A percentile compares a stretch with the other conserved stretches of the same genome.
These are phyloP conservation scores for Caenorhabditis briggsae DNA, from an alignment of 1,140 invertebrate species.

Conservation along the genomic window DNA sequence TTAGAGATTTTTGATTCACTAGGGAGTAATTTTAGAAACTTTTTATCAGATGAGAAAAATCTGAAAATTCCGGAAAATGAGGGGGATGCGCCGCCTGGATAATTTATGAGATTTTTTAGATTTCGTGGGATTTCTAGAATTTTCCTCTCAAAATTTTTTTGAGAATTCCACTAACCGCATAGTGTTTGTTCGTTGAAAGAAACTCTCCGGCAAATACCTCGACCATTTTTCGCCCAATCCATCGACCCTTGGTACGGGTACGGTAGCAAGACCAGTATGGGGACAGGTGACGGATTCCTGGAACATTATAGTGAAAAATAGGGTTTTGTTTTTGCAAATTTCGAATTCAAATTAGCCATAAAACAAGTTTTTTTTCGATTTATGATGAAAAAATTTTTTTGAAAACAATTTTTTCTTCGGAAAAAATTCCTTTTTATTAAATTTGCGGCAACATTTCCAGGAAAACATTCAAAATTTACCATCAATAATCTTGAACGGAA, in stretches of 20 bases:
- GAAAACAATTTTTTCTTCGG: too few species aligned
- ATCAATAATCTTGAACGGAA: constrained; percentile 61
- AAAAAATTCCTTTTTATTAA: too few species aligned
- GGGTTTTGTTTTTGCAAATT: too few species aligned
- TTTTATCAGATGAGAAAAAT: constrained; percentile 11
- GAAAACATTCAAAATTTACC: constrained; percentile 31
- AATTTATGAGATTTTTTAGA: constrained; percentile 42
- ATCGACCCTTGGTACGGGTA: constrained; percentile 95
- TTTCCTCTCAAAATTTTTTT: not conserved
- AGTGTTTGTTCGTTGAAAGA: constrained; percentile 73
- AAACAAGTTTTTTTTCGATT: too few species aligned
- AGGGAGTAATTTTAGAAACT: not conserved
- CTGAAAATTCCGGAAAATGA: not conserved
- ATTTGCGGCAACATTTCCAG: too few species aligned
- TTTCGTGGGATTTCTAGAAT: not conserved
- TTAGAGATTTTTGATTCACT: not conserved
- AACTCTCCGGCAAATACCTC: constrained; percentile 96
- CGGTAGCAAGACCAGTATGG: constrained; percentile 98
- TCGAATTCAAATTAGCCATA: too few species aligned
- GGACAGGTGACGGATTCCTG: constrained; percentile 95
- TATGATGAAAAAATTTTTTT: too few species aligned
- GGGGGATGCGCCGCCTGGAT: not conserved
- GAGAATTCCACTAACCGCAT: constrained; percentile 71
- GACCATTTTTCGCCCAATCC: constrained; percentile 93
- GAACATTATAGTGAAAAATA: too few species aligned